Evolutionary conservation across 2,888 invertebrate species (phyloP), one percentile per base, ranked within the genome.

Genomic region (Caenorhabditis auriculariae): DNA sequence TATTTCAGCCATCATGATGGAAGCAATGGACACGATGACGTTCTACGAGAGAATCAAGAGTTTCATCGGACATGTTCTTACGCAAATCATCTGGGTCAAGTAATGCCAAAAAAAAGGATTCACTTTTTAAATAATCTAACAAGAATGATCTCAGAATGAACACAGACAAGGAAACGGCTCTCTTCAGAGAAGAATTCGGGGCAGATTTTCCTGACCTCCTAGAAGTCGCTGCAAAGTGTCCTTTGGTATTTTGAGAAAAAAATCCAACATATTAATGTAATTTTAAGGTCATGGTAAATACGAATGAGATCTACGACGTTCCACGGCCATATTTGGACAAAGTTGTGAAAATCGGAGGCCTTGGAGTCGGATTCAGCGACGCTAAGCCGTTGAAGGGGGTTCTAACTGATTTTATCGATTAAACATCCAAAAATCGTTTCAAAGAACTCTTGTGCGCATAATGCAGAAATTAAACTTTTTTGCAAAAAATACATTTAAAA

Each of bases 1-100:
- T 3, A 19, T 49, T 68, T 59, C 61, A 54, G 70, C 69, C 1
- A 53, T 69, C 27, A 60, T 71, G 56, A 72, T 72, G 66, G 76
- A 71, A 23, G 60, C 66, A 15, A 59, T 57, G 2, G 74, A 73
- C 53, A 53, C 60, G 15, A 69, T 76, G 66, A 64, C 59, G 7
- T 75, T 76, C 55, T 41, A 57, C 38, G 66, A 67, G 27, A 46
- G 76, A 54, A 42, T 54, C 1, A 72, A 74, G 56, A 69, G 69
- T 27, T 55, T 72, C 27, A 49, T 75, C 41, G 76, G 76, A 3
- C 74, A 76, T 28, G 23, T 23, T 15, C 21, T 72, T 19, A 41
- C 54, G 41, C 46, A 46, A n/a, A 2, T 61, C 21, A 17, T 61
- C 19, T 65, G 51, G 46, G 17, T 17, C n/a, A 28, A 29, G 43